phyloP scores from a whole-genome alignment of 1,140 invertebrate genomes.

The Cyclina sinensis region DNA sequence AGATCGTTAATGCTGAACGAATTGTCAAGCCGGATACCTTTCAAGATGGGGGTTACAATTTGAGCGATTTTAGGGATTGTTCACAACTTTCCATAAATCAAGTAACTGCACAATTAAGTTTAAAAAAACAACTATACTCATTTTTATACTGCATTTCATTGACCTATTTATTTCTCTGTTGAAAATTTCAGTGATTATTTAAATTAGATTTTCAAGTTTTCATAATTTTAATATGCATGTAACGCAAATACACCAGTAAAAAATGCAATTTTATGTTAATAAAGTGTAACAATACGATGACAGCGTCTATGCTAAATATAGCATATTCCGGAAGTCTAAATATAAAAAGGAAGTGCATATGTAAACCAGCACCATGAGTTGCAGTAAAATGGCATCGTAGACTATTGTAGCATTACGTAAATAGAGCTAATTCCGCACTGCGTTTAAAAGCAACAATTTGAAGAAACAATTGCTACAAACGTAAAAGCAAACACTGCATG shows the following conservation, averaged over 20 bases:
- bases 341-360: slow-evolving; percentile 3
- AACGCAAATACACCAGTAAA: background rate
- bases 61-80: no score
- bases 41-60: no score
- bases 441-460: background rate
- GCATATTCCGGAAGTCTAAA: background rate
- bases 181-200: no score
- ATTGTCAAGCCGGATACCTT: no score
- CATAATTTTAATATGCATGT: background rate
- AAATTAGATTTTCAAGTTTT: background rate
- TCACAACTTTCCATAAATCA: no score
- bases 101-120: no score
- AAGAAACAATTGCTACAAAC: background rate
- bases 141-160: no score
- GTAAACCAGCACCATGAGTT: background rate
- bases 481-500: background rate
- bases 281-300: background rate
- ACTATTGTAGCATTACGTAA: background rate
- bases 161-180: no score
- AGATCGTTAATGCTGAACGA: no score
- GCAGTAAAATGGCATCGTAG: background rate
- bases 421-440: background rate
- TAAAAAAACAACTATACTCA: no score
- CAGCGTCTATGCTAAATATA: background rate
- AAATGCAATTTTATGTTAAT: background rate